A percentile compares a stretch with the other conserved stretches of the same genome.
Evolutionary conservation across 2,797 vertebrate species (phyloP).

Genomic region (Diglossa cyanea): DNA sequence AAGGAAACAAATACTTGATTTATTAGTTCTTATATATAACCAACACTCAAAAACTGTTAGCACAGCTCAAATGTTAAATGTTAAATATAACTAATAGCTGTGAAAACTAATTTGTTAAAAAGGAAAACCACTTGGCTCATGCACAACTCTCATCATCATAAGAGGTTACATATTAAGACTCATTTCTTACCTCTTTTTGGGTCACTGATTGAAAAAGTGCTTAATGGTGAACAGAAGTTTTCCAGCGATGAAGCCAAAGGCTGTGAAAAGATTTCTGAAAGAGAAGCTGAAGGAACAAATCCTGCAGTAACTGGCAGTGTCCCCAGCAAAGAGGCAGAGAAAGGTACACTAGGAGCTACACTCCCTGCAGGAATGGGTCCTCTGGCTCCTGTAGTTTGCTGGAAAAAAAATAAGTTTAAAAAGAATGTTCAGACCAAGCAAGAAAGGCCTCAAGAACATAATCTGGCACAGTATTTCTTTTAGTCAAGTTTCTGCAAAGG

Average conservation of each 20-base stretch:
- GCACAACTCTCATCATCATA: not conserved
- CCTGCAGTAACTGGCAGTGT: constrained; percentile 74
- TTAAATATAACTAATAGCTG: not conserved
- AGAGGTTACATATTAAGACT: not conserved
- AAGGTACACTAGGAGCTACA: constrained; percentile 76
- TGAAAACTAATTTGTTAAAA: not conserved
- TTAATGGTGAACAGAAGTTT: constrained; percentile 83
- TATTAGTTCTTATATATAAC: not conserved
- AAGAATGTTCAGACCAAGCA: not conserved
- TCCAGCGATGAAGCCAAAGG: constrained; percentile 82
- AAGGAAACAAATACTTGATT: not conserved
- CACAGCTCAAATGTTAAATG: not conserved
- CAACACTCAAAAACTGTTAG: not conserved
- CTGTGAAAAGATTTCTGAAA: constrained; percentile 75
- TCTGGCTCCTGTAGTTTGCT: constrained; percentile 66
- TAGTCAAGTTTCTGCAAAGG: not conserved
- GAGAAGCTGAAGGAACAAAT: constrained; percentile 67
- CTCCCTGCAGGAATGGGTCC: constrained; percentile 76
- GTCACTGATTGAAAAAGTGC: constrained; percentile 84
- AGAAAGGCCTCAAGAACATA: not conserved
- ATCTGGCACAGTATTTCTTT: not conserved
- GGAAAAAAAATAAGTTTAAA: not conserved
- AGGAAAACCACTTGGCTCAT: not conserved
- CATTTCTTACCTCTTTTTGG: constrained; percentile 83
- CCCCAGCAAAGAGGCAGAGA: constrained; percentile 81